Evolutionary conservation across 2,888 invertebrate species (phyloP).

Genomic region (Heliconius cydno): DNA sequence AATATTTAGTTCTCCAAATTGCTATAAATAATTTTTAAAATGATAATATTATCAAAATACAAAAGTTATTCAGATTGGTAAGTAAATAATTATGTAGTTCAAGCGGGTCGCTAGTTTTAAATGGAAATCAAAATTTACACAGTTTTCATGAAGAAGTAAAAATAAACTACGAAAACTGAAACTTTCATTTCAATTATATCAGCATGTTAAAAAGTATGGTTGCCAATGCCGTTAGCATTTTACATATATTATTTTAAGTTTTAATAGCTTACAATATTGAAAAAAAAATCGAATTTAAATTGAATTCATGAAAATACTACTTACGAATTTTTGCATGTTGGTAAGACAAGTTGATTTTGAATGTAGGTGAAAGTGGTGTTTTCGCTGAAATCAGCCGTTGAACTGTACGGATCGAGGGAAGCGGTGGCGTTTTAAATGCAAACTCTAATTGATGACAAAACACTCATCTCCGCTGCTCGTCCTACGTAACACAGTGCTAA

Average conservation of each 20-base stretch:
- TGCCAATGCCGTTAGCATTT: too few relatives aligned
- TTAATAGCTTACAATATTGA: too few relatives aligned
- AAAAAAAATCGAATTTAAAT: too few relatives aligned
- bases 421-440: conserved; percentile 63
- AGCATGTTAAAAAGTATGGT: too few relatives aligned
- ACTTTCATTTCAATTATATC: neutral
- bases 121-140: neutral
- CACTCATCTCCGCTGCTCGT: conserved; percentile 52
- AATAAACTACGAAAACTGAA: neutral
- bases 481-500: conserved; percentile 72
- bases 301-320: conserved; percentile 46
- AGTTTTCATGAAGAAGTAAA: neutral
- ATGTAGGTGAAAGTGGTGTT: conserved; percentile 51
- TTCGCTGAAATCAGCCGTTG: conserved; percentile 54
- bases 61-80: too few relatives aligned
- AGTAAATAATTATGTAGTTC: too few relatives aligned
- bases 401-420: conserved; percentile 56
- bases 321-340: conserved; percentile 72
- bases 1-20: too few relatives aligned
- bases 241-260: too few relatives aligned
- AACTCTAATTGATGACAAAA: conserved; percentile 68
- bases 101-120: too few relatives aligned
- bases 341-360: conserved; percentile 43
- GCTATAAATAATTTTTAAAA: too few relatives aligned
- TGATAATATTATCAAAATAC: too few relatives aligned